Percentiles rank a stretch among this genome's conserved stretches.
phyloP scores from a whole-genome alignment of 2,113 vertebrate genomes.

The Trematomus loennbergii region DNA sequence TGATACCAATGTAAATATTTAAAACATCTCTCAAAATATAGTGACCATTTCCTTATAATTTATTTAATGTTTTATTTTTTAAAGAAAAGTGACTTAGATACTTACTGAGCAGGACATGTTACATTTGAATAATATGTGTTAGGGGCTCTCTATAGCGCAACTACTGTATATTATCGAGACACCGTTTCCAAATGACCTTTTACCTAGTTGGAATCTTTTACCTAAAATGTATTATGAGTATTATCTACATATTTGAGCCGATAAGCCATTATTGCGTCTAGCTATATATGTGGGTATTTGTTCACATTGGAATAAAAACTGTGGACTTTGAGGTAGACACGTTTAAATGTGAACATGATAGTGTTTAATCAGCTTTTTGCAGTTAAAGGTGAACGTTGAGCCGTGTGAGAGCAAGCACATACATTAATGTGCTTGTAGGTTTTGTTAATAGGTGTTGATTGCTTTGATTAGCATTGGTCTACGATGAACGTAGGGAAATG shows the following conservation, averaged over 20 bases:
- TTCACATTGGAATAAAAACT: neutral
- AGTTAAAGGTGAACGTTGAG: neutral
- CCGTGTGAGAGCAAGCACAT: neutral
- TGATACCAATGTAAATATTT: neutral
- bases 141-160: neutral
- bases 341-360: neutral
- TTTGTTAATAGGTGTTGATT: neutral
- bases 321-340: neutral
- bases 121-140: neutral
- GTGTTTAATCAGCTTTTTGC: neutral
- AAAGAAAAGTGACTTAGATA: neutral
- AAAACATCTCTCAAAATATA: neutral
- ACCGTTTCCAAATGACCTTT: neutral
- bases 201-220: neutral
- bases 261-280: neutral
- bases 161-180: neutral
- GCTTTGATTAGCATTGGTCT: neutral
- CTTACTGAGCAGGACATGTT: neutral
- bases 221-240: neutral
- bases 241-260: neutral
- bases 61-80: neutral
- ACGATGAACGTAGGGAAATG: neutral
- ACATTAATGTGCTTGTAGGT: slow-evolving; percentile 1
- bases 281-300: neutral
- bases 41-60: neutral